These are phyloP conservation scores for Rhyacophila evoluta DNA, from an alignment of 2,888 invertebrate genomes.

Conservation along the genomic window DNA sequence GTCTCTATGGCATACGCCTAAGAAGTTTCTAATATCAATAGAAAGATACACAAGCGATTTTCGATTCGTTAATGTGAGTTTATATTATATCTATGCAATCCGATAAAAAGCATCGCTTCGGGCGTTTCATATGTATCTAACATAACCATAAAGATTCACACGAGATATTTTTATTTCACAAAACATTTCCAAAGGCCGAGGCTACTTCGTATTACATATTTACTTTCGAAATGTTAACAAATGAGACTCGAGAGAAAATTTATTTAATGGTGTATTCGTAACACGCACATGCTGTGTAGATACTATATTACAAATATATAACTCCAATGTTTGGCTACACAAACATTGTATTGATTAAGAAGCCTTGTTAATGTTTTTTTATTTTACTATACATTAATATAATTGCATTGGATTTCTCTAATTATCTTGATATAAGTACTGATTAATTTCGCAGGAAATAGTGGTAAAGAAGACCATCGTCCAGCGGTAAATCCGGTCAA, in stretches of 20 bases:
- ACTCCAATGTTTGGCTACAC: no score
- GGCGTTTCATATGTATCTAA: not conserved
- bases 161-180: not conserved
- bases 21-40: slow-evolving; percentile 7
- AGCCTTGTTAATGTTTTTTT: no score
- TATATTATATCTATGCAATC: not conserved
- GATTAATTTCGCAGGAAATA: no score
- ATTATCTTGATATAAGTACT: no score
- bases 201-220: slow-evolving; percentile 5
- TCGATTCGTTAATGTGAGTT: not conserved
- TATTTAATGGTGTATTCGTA: not conserved
- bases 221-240: slow-evolving; percentile 2
- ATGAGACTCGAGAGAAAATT: not conserved
- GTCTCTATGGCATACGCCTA: not conserved
- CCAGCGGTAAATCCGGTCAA: no score
- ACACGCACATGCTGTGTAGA: not conserved
- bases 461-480: no score
- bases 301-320: no score
- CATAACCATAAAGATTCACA: slow-evolving; percentile 2
- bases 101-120: not conserved
- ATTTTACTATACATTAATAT: no score
- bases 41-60: not conserved
- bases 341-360: no score
- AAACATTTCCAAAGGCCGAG: not conserved
- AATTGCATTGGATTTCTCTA: no score